A percentile compares a stretch with the other conserved stretches of the same genome.
These are phyloP conservation scores for Macropis europaea DNA, from an alignment of 2,888 invertebrate genomes.

Conservation along the genomic window DNA sequence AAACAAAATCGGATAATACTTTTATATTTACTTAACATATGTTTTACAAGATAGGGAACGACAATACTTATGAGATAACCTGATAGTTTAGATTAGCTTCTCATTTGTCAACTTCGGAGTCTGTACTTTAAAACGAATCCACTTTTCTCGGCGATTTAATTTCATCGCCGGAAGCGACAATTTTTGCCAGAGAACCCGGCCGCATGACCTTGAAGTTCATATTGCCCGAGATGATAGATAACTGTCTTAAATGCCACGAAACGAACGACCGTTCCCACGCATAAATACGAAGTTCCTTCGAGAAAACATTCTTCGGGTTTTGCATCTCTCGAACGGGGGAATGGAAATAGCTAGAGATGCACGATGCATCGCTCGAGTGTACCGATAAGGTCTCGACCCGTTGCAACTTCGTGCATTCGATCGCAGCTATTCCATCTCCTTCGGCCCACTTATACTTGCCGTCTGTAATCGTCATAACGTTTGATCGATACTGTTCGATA, in stretches of 20 bases:
- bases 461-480: slow-evolving; percentile 51
- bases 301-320: slow-evolving; percentile 28
- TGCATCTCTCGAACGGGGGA: slow-evolving; percentile 30
- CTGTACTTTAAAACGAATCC: too few species aligned
- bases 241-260: neutral
- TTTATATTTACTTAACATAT: too few species aligned
- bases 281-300: slow-evolving; percentile 20
- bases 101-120: too few species aligned
- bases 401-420: slow-evolving; percentile 66
- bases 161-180: neutral
- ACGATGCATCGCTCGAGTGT: slow-evolving; percentile 45
- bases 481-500: slow-evolving; percentile 29
- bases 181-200: neutral
- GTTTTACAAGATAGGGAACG: too few species aligned
- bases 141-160: too few species aligned
- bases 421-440: slow-evolving; percentile 55
- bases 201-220: neutral
- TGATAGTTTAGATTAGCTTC: too few species aligned
- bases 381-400: slow-evolving; percentile 70
- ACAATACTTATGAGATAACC: too few species aligned
- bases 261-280: slow-evolving; percentile 27
- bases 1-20: too few species aligned
- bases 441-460: slow-evolving; percentile 53
- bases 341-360: slow-evolving; percentile 50
- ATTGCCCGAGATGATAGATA: neutral